Base-by-base conservation (phyloP, 1,140 invertebrate species). In the Plectus sambesii region DNA sequence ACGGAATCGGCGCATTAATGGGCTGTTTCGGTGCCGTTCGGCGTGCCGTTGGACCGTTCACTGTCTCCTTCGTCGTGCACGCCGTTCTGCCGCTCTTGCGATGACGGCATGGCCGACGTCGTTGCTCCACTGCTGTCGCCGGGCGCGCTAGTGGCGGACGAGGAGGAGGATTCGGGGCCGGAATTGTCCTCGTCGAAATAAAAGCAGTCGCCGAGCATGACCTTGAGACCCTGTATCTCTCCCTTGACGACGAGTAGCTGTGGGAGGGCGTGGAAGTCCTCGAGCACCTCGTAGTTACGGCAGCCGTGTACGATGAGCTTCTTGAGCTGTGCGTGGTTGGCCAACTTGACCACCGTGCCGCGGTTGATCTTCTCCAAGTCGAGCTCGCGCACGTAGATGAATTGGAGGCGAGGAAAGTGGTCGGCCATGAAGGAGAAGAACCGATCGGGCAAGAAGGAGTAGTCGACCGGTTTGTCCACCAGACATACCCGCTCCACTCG, bases 301-400 rank as follows among this genome's bases (percentile, higher is more conserved):
- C 64, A 66, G 22, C 58, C 57, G 50, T 66, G 66, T 17, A 66
- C 66, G 42, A 68, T 68, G 9, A 66, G 29, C 49, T 68, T 66
- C 37, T 66, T 66, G 22, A 66, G 41, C 17, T 38, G 47, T 8
- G 42, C 47, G 45, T 66, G 65, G 29, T 56, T 42, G 22, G 65
- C 52, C 5, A 66, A 43, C 37, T 61, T 51, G 25, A 57, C 65
- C 15, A 66, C 64, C n/a, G 65, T 68, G n/a, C 41, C 65, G 9
- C 65, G 26, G 42, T 66, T 66, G 38, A 66, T 63, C 43, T 63
- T 63, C 43, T 66, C 64, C 3, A 66, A 35, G 49, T 66, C 60
- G 33, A 66, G 41, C 40, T 66, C 64, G 22, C 64, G 62, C n/a
- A 66, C 47, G 40, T 66, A 66, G 20, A 66, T 56, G 44, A 66